Percentiles rank a stretch among this genome's conserved stretches.
These are phyloP conservation scores for Egretta garzetta DNA, from an alignment of 2,113 vertebrate genomes.

Conservation along the genomic window DNA sequence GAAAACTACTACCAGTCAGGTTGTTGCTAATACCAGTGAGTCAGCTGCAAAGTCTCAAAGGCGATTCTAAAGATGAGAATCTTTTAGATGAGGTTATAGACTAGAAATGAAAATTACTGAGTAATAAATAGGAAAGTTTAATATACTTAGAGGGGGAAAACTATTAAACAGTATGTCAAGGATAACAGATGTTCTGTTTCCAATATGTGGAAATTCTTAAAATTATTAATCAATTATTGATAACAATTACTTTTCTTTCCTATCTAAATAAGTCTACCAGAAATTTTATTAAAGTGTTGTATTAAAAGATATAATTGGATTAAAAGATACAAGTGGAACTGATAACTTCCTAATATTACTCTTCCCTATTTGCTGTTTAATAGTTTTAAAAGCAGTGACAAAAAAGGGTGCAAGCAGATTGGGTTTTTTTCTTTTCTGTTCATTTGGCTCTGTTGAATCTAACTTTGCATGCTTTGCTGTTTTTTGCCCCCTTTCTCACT, in stretches of 20 bases:
- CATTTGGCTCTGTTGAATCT: conserved; percentile 86
- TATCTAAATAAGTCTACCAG: not conserved
- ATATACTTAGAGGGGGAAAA: conserved; percentile 5
- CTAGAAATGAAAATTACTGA: not conserved
- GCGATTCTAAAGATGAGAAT: not conserved
- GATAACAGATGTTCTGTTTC: not conserved
- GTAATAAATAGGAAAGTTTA: conserved; percentile 37
- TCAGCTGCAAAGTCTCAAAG: not conserved
- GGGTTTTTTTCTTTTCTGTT: conserved; percentile 76
- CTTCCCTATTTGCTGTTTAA: conserved; percentile 36
- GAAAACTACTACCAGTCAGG: not conserved
- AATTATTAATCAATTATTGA: not conserved
- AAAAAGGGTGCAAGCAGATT: conserved; percentile 68
- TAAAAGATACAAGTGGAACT: not conserved
- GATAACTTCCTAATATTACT: not conserved
- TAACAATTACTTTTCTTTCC: not conserved
- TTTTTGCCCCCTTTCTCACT: conserved; percentile 89
- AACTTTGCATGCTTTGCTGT: conserved; percentile 91
- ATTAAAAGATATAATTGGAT: not conserved
- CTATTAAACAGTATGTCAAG: conserved; percentile 36
- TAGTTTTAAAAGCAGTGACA: conserved; percentile 52
- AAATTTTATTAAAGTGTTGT: not conserved
- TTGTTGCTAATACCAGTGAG: not conserved
- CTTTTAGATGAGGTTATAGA: not conserved
- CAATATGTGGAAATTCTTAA: not conserved